These are phyloP conservation scores for Cirrhinus mrigala DNA, from an alignment of 2,797 vertebrate genomes.

Conservation along the genomic window DNA sequence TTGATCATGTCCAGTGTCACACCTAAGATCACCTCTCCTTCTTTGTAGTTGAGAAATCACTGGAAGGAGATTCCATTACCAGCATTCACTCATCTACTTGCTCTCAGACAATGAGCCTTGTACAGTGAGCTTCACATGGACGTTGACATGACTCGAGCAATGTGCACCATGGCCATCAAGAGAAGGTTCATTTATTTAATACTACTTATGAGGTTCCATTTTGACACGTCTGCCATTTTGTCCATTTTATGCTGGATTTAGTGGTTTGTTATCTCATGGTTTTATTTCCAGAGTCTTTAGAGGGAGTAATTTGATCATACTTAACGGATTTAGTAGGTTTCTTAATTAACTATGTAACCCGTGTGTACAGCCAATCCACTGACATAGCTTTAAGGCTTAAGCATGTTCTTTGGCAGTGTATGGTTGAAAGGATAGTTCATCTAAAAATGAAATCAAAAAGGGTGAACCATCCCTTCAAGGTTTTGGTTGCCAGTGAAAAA, in stretches of 20 bases:
- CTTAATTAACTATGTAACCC: slow-evolving; percentile 57
- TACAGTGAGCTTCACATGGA: slow-evolving; percentile 18
- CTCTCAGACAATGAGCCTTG: slow-evolving; percentile 16
- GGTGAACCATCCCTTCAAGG: neutral
- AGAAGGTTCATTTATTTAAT: slow-evolving; percentile 47
- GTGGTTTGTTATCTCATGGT: slow-evolving; percentile 33
- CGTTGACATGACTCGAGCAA: slow-evolving; percentile 12
- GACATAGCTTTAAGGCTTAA: slow-evolving; percentile 38
- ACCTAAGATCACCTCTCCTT: slow-evolving; percentile 59
- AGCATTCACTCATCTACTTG: slow-evolving; percentile 9
- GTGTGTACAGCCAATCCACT: slow-evolving; percentile 43
- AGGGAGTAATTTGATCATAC: slow-evolving; percentile 49
- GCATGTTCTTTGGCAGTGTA: slow-evolving; percentile 11
- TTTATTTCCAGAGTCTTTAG: slow-evolving; percentile 45
- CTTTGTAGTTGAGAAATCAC: slow-evolving; percentile 54
- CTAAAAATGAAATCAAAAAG: neutral
- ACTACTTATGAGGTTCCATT: neutral
- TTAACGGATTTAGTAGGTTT: slow-evolving; percentile 57
- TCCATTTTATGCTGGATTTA: slow-evolving; percentile 40
- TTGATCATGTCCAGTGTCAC: slow-evolving; percentile 61
- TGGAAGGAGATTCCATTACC: slow-evolving; percentile 59
- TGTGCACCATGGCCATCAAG: neutral
- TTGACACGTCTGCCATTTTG: slow-evolving; percentile 42
- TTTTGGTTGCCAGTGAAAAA: neutral
- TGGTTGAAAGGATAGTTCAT: slow-evolving; percentile 28